phyloP scores from a whole-genome alignment of 2,888 invertebrate genomes.

The Bedellia somnulentella region DNA sequence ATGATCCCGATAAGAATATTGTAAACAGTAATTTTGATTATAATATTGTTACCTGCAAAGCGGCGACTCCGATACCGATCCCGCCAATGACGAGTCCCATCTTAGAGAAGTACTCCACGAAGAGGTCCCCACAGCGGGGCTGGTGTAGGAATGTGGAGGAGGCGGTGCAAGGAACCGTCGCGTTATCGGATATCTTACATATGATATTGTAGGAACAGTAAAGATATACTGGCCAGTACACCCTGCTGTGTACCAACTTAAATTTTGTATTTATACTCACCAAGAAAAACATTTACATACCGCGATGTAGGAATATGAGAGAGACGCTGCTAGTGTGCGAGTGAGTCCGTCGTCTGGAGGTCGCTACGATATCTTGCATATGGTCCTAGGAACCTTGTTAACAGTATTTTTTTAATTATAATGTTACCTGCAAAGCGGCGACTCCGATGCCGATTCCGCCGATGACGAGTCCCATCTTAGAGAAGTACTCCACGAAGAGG shows the following conservation, averaged over 20 bases:
- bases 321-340: no score
- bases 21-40: no score
- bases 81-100: slow-evolving; percentile 79
- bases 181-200: slow-evolving; percentile 47
- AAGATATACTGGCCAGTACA: slow-evolving; percentile 62
- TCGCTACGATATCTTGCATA: no score
- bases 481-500: slow-evolving; percentile 65
- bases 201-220: no score
- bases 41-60: slow-evolving; percentile 91
- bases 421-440: slow-evolving; percentile 80
- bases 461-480: slow-evolving; percentile 72
- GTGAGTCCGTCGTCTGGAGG: no score
- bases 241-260: slow-evolving; percentile 80
- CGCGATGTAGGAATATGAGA: background rate
- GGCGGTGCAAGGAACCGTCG: slow-evolving; percentile 30
- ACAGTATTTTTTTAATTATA: slow-evolving; percentile 17
- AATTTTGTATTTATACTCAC: no score
- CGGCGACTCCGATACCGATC: slow-evolving; percentile 81
- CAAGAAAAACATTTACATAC: background rate
- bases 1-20: no score
- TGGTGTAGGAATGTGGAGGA: slow-evolving; percentile 30
- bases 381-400: no score
- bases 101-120: slow-evolving; percentile 66
- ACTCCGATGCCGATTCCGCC: slow-evolving; percentile 84
- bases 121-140: slow-evolving; percentile 67